These are phyloP conservation scores for Leucophenga varia DNA, from an alignment of 1,140 invertebrate species.

Conservation along the genomic window DNA sequence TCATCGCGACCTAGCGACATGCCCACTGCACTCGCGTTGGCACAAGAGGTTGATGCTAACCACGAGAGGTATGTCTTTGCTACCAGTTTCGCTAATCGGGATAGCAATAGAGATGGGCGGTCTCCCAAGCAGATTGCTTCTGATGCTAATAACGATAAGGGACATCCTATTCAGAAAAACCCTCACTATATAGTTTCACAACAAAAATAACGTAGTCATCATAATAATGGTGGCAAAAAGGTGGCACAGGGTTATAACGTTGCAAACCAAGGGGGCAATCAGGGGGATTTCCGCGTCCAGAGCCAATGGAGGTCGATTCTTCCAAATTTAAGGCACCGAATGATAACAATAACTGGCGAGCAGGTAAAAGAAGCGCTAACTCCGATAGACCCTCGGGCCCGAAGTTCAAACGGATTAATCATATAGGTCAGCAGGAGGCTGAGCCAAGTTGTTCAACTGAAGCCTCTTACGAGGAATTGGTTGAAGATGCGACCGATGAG, in stretches of 20 bases:
- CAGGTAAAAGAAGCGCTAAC: not conserved
- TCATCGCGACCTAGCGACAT: conserved; percentile 14
- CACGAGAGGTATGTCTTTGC: conserved; percentile 20
- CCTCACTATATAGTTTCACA: not conserved
- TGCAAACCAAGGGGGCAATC: not conserved
- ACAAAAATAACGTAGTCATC: conserved; percentile 1
- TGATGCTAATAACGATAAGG: conserved; percentile 14
- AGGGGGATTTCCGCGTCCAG: not conserved
- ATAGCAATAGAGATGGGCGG: no score
- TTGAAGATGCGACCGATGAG: no score
- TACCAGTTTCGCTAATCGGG: no score
- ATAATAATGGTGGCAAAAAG: not conserved
- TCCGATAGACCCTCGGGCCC: not conserved
- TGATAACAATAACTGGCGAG: no score
- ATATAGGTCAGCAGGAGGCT: no score
- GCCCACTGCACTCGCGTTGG: conserved; percentile 19
- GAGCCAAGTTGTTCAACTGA: no score
- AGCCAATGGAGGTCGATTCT: no score
- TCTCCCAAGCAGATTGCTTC: no score
- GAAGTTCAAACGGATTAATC: no score
- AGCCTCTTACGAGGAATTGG: no score
- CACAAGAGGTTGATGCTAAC: conserved; percentile 22
- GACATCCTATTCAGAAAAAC: conserved; percentile 1
- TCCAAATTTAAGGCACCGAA: no score
- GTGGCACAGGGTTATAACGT: no score